Base-by-base conservation (phyloP, 2,113 vertebrate genomes). In the Rhineura floridana region DNA sequence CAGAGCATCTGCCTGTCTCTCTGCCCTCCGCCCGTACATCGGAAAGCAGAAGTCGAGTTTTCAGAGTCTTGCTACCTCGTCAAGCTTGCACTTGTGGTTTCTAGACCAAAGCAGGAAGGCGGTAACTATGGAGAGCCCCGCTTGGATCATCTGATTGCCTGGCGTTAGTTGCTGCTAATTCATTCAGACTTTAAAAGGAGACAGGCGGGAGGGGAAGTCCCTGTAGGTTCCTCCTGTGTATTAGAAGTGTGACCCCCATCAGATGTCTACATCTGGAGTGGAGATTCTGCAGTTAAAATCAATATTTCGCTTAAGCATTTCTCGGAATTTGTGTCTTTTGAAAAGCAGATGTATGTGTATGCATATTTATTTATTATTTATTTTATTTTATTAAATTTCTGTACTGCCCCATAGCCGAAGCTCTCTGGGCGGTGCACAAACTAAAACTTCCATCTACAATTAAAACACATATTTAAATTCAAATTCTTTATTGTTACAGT, bases 31-130 rank as follows among this genome's bases (percentile, higher is more conserved):
- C 87, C 93, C 79, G 86, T 87, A 84, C 88, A 36, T 72, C 75
- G 86, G 83, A 97, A 97, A 97, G 94, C 90, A 97, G 97, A 97
- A 97, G 96, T 96, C 87, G 79, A 81, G 65, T 86, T 85, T 87
- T 86, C 89, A 94, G 95, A 95, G 96, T 89, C 95, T 94, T 94
- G 73, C 83, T 91, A 90, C 86, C 92, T 90, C 67, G 92, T 46
- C 87, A 90, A 94, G 92, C 88, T 92, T 82, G 76, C 42, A 75
- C 85, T 81, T 91, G 93, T 90, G 90, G 3, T 78, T 92, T 91
- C 95, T 67, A 89, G 88, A 83, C 95, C 90, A 95, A 96, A 96
- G 96, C 96, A 96, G 96, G 97, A 97, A 97, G 72, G 94, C 90
- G 92, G 89, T 87, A 70, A 79, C 90, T 93, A 89, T 91, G 91